Percentiles rank a stretch among this genome's conserved stretches.
phyloP scores from a whole-genome alignment of 2,113 vertebrate species.

The Pelobates fuscus region DNA sequence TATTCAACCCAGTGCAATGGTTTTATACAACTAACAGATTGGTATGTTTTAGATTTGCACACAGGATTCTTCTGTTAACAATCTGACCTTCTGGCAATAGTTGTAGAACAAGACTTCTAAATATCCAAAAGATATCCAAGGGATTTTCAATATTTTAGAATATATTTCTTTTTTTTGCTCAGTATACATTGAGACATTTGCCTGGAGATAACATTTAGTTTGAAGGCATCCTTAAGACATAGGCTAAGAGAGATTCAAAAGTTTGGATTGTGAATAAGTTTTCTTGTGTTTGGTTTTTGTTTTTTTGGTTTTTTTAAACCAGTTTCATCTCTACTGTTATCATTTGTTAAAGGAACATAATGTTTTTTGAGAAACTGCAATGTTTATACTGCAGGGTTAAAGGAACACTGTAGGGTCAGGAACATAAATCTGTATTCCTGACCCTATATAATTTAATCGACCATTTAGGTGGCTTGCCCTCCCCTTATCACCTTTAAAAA shows the following conservation, averaged over 20 bases:
- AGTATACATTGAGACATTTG: constrained; percentile 20
- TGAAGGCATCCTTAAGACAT: constrained; percentile 1
- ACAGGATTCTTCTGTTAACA: constrained; percentile 43
- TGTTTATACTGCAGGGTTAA: no score
- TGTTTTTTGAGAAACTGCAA: no score
- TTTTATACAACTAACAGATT: constrained; percentile 46
- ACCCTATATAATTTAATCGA: no score
- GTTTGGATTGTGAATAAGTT: constrained; percentile 26
- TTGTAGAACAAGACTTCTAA: constrained; percentile 42
- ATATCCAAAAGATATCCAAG: constrained; percentile 32
- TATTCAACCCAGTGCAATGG: constrained; percentile 31
- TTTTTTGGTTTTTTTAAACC: no score
- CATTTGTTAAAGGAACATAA: no score
- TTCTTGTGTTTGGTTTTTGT: background rate
- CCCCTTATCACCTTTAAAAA: no score
- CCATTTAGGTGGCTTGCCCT: no score
- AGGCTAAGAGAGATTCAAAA: constrained; percentile 18
- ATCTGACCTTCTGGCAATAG: constrained; percentile 47
- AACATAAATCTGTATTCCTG: no score
- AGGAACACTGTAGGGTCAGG: no score
- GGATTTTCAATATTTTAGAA: constrained; percentile 49
- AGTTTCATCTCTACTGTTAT: background rate
- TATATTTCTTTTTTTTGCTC: constrained; percentile 25
- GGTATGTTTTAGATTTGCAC: constrained; percentile 43
- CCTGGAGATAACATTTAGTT: constrained; percentile 29